phyloP scores from a whole-genome alignment of 2,797 vertebrate species.

The Hirundo rustica region DNA sequence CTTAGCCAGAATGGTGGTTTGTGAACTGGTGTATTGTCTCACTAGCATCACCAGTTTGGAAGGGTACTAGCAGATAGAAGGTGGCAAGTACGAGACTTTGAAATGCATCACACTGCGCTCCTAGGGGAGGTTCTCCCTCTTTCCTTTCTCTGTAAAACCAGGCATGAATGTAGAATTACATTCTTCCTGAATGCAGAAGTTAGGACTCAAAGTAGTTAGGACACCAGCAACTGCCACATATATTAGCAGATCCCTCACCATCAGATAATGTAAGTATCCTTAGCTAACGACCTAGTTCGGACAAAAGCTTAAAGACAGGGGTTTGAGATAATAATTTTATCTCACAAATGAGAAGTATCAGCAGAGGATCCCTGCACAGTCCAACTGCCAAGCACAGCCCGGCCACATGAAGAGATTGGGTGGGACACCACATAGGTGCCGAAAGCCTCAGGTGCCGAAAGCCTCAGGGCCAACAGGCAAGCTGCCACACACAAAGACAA shows the following conservation, averaged over 20 bases:
- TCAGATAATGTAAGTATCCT: not conserved
- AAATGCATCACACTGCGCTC: not conserved
- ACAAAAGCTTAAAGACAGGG: not conserved
- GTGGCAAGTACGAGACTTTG: not conserved
- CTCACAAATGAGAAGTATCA: not conserved
- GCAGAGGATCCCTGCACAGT: not conserved
- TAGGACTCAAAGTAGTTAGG: not conserved
- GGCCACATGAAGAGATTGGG: fast-evolving
- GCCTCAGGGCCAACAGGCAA: not conserved
- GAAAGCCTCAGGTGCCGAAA: fast-evolving
- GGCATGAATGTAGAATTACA: not conserved
- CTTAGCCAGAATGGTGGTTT: not conserved
- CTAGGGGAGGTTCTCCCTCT: not conserved
- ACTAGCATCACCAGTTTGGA: not conserved
- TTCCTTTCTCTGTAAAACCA: not conserved
- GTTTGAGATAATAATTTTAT: not conserved
- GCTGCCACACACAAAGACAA: not conserved
- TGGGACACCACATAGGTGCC: fast-evolving
- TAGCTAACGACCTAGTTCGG: not conserved
- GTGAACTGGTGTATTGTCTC: not conserved
- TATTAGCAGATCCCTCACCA: not conserved
- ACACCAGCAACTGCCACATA: too few species aligned
- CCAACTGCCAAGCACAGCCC: not conserved
- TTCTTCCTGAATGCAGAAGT: not conserved
- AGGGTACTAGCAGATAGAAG: not conserved